Base-by-base conservation (phyloP, 1,140 invertebrate species). In the Drosophila subobscura region DNA sequence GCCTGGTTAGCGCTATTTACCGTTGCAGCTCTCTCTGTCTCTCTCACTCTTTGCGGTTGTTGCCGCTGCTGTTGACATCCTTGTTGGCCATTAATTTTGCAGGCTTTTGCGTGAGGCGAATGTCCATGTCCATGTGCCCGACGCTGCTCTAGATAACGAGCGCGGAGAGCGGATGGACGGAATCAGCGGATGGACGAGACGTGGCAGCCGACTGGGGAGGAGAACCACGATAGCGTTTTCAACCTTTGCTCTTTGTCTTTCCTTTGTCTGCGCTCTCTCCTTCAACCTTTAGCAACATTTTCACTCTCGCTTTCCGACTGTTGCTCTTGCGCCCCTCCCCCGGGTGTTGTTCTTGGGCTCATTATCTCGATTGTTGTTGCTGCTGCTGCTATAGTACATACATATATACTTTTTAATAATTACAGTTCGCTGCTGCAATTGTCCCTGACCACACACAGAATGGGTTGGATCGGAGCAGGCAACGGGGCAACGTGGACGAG, bases 71-170 rank as follows among this genome's bases (percentile, higher is more conserved):
- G 59, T 68, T 76, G 79, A 72, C 76, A 79, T 77, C 77, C 80
- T 83, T 84, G 78, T 77, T 74, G 77, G 77, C 77, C 80, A 84
- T 86, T 84, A 79, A 85, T 84, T 84, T 84, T 79, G 61, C 80
- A 85, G 72, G 61, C 80, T 79, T 84, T 85, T 76, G 72, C 67
- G 58, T 70, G 72, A 61, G 67, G 60, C 45, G 53, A 50, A 53
- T 49, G 56, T 71, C 50, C 29, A 53, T 49, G 56, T 71, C 50
- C 29, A 20, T 14, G 37, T 41, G 46, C 12, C 60, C 27, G 33
- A 40, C 41, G 27, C 55, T 57, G 52, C 49, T 63, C 61, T 59
- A 79, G 77, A 79, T 79, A 64, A 76, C 73, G 64, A 50, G 56
- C 47, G 57, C 58, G 22, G 12, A 6, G 46, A 53, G 50, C 33